phyloP scores from a whole-genome alignment of 2,888 invertebrate species.

The Apamea sordens region DNA sequence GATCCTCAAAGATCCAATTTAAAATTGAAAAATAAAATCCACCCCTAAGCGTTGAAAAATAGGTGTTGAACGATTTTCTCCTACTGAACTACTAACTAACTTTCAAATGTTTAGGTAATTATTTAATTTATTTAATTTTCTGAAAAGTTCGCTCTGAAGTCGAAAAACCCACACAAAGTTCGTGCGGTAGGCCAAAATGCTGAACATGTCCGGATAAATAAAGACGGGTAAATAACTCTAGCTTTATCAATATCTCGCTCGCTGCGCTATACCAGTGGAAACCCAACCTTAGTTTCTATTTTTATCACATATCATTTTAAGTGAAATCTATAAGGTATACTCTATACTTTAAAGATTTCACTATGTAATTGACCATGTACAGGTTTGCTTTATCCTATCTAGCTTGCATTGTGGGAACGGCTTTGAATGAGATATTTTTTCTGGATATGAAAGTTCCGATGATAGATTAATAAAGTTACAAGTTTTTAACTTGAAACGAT shows the following conservation, averaged over 20 bases:
- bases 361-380: background rate
- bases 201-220: background rate
- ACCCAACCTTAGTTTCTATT: conserved; percentile 16
- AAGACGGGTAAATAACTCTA: background rate
- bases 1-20: background rate
- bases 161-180: background rate
- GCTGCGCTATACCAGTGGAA: background rate
- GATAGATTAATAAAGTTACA: background rate
- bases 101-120: background rate
- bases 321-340: conserved; percentile 15
- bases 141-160: background rate
- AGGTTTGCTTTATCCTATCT: background rate
- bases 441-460: background rate
- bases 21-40: background rate
- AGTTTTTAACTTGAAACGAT: background rate
- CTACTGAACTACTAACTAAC: background rate
- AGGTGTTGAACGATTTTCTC: background rate
- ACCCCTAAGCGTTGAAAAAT: background rate
- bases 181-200: background rate
- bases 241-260: background rate
- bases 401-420: background rate
- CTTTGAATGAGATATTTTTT: background rate
- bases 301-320: conserved; percentile 20
- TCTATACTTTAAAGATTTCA: conserved; percentile 9
- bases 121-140: background rate